Percentiles rank a stretch among this genome's conserved stretches.
Evolutionary conservation across 2,888 invertebrate species (phyloP).

Genomic region (Lapara coniferarum): DNA sequence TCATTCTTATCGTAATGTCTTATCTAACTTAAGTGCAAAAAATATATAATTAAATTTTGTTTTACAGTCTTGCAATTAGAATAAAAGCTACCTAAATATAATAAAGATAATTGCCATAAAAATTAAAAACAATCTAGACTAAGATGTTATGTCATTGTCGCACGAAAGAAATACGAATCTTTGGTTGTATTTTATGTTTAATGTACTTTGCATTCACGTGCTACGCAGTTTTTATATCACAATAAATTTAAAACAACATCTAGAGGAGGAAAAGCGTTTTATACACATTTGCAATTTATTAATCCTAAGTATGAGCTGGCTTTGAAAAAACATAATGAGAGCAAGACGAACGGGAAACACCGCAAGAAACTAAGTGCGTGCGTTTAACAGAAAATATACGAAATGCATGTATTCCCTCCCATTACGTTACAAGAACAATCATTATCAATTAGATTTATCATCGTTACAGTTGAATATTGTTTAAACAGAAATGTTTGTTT

Average conservation of each 20-base stretch:
- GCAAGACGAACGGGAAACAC: too few relatives aligned
- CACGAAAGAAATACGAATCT: conserved; percentile 43
- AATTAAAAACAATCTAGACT: not conserved
- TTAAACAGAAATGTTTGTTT: too few relatives aligned
- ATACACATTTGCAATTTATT: not conserved
- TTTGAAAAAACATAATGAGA: not conserved
- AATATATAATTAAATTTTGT: conserved; percentile 44
- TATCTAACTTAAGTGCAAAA: conserved; percentile 51
- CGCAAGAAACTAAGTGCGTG: too few relatives aligned
- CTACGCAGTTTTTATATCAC: conserved; percentile 15
- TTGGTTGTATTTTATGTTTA: conserved; percentile 70
- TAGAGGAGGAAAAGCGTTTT: not conserved
- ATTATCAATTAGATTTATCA: too few relatives aligned
- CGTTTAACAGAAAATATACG: too few relatives aligned
- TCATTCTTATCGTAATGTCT: conserved; percentile 29
- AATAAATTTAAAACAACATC: conserved; percentile 5
- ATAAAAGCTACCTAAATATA: conserved; percentile 48
- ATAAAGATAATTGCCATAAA: conserved; percentile 2
- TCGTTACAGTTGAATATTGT: too few relatives aligned
- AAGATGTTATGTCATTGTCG: not conserved
- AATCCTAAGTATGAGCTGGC: too few relatives aligned
- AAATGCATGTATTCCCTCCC: too few relatives aligned
- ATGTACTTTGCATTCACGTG: conserved; percentile 29
- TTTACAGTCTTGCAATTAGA: conserved; percentile 64
- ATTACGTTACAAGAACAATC: too few relatives aligned